Conservation (phyloP, 2,113 vertebrate species). For the Gallinago paraguaiae region DNA sequence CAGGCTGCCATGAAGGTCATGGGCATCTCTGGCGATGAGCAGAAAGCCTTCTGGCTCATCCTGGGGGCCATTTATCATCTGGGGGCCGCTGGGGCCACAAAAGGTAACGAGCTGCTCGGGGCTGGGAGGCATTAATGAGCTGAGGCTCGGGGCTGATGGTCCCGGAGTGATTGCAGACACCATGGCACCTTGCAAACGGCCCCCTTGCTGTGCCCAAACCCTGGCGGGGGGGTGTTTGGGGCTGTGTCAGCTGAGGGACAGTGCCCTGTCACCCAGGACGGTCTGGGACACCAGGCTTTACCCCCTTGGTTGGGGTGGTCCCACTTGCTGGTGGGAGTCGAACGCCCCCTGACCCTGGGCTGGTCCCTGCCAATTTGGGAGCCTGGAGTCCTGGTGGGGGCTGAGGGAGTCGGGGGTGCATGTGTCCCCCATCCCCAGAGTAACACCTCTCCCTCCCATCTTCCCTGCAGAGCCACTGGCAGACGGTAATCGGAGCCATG, state of each 20-base stretch:
- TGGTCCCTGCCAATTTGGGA: rapidly evolving
- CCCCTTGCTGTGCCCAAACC: not conserved
- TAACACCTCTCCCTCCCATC: slow-evolving; percentile 52
- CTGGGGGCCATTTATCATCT: slow-evolving; percentile 93
- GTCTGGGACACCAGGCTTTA: not conserved
- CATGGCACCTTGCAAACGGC: not conserved
- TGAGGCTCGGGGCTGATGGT: not conserved
- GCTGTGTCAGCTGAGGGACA: not conserved
- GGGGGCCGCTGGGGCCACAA: slow-evolving; percentile 93
- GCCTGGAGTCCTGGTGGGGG: not conserved
- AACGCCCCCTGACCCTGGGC: not conserved
- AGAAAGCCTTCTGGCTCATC: slow-evolving; percentile 88
- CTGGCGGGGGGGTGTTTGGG: not conserved
- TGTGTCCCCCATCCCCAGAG: not conserved
- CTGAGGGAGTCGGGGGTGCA: rapidly evolving
- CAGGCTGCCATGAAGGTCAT: slow-evolving; percentile 96
- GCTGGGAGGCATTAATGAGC: not conserved
- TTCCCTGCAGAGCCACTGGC: slow-evolving; percentile 62
- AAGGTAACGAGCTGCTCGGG: slow-evolving; percentile 78
- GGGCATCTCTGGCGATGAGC: slow-evolving; percentile 89
- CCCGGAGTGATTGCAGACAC: not conserved
- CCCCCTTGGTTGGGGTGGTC: rapidly evolving
- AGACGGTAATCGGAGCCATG: slow-evolving; percentile 49
- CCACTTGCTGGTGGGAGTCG: not conserved
- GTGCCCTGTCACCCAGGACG: not conserved